These are phyloP conservation scores for Ennomos erosarius DNA, from an alignment of 2,888 invertebrate species.

Conservation along the genomic window DNA sequence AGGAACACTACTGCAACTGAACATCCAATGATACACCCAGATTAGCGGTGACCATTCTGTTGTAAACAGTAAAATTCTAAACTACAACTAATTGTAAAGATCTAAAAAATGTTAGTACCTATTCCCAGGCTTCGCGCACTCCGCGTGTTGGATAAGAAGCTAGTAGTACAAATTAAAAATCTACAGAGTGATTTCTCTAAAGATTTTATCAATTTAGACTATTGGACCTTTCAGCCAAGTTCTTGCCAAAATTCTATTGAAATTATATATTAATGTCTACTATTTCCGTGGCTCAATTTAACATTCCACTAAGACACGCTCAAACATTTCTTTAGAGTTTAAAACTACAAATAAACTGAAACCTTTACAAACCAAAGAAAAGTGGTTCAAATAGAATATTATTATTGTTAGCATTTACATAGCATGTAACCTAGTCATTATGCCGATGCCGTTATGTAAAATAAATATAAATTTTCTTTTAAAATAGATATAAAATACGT, in stretches of 20 bases:
- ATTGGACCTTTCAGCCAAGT: not conserved
- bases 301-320: slow-evolving; percentile 35
- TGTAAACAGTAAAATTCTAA: too few relatives aligned
- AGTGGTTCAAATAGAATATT: slow-evolving; percentile 27
- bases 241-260: slow-evolving; percentile 12
- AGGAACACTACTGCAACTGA: too few relatives aligned
- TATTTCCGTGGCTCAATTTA: slow-evolving; percentile 17
- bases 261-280: too few relatives aligned
- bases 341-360: slow-evolving; percentile 8
- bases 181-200: too few relatives aligned
- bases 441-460: slow-evolving; percentile 27
- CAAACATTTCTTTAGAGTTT: slow-evolving; percentile 13
- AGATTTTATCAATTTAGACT: too few relatives aligned
- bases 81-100: too few relatives aligned
- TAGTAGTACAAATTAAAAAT: too few relatives aligned
- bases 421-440: slow-evolving; percentile 38
- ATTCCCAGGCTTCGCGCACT: too few relatives aligned
- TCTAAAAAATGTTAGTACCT: too few relatives aligned
- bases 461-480: slow-evolving; percentile 36
- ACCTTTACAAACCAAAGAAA: slow-evolving; percentile 36
- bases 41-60: too few relatives aligned
- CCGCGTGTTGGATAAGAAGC: too few relatives aligned
- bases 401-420: slow-evolving; percentile 30
- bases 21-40: too few relatives aligned
- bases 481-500: slow-evolving; percentile 32